phyloP scores from a whole-genome alignment of 1,140 invertebrate species.

The Ruditapes philippinarum region DNA sequence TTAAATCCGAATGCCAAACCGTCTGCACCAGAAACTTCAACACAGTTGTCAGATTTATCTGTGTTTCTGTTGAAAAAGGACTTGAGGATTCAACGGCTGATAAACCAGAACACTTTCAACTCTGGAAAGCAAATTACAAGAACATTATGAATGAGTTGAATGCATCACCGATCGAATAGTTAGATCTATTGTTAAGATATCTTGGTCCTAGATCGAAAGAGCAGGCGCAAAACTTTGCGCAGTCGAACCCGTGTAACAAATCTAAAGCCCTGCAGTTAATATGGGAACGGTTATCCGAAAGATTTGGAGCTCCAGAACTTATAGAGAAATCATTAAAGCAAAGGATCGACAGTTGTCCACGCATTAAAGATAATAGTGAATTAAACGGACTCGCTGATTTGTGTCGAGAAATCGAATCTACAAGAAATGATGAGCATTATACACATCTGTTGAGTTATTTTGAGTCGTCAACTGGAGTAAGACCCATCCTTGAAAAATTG shows the following conservation, averaged over 20 bases:
- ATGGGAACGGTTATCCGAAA: conserved; percentile 11
- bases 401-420: background rate
- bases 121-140: too few relatives aligned
- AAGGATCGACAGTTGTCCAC: conserved; percentile 11
- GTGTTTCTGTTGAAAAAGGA: background rate
- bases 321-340: conserved; percentile 2
- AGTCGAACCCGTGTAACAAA: conserved; percentile 34
- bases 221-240: conserved; percentile 51
- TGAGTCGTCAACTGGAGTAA: conserved; percentile 34
- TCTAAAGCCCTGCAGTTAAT: conserved; percentile 4
- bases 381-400: background rate
- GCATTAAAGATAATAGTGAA: conserved; percentile 15
- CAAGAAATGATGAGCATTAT: conserved; percentile 19
- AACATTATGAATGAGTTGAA: conserved; percentile 70
- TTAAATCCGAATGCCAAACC: too few relatives aligned
- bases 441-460: background rate
- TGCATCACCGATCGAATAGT: too few relatives aligned
- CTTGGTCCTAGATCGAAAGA: too few relatives aligned
- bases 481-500: conserved; percentile 32
- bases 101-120: background rate
- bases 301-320: too few relatives aligned
- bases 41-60: background rate
- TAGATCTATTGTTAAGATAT: too few relatives aligned
- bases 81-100: background rate
- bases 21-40: too few relatives aligned